These are phyloP conservation scores for Scotopteryx bipunctaria DNA, from an alignment of 2,888 invertebrate genomes.

Conservation along the genomic window DNA sequence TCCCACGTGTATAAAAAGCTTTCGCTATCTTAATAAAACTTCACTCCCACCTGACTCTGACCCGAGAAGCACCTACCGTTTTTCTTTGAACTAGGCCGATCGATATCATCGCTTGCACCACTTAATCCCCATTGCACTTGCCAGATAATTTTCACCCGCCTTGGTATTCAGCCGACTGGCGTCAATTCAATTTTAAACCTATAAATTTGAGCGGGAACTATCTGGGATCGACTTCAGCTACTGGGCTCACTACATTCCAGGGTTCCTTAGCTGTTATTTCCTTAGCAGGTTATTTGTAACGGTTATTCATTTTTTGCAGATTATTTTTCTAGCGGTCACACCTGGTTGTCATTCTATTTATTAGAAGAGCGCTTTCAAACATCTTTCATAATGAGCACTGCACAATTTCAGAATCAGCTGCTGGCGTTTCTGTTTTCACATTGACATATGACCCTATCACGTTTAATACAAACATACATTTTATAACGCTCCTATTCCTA, in stretches of 20 bases:
- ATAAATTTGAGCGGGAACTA: slow-evolving; percentile 53
- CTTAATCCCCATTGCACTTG: slow-evolving; percentile 69
- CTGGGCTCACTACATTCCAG: slow-evolving; percentile 8
- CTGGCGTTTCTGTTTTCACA: too few relatives aligned
- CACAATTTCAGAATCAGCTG: too few relatives aligned
- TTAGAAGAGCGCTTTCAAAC: too few relatives aligned
- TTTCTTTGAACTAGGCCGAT: slow-evolving; percentile 57
- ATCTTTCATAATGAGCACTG: slow-evolving; percentile 42
- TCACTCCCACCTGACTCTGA: slow-evolving; percentile 6
- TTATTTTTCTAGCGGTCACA: too few relatives aligned
- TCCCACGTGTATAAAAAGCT: too few relatives aligned
- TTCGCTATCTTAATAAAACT: too few relatives aligned
- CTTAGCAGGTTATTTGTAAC: slow-evolving; percentile 37
- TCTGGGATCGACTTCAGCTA: slow-evolving; percentile 29
- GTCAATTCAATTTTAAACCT: slow-evolving; percentile 71
- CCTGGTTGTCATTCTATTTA: too few relatives aligned
- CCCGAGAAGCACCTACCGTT: slow-evolving; percentile 33
- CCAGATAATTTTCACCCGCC: slow-evolving; percentile 66
- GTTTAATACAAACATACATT: too few relatives aligned
- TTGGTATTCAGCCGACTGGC: slow-evolving; percentile 39
- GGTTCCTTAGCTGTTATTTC: slow-evolving; percentile 14
- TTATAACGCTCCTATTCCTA: too few relatives aligned
- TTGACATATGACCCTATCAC: too few relatives aligned
- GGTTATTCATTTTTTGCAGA: background rate
- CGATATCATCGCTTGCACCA: slow-evolving; percentile 54